Conservation (phyloP, 1,140 invertebrate species). For the Ips typographus region DNA sequence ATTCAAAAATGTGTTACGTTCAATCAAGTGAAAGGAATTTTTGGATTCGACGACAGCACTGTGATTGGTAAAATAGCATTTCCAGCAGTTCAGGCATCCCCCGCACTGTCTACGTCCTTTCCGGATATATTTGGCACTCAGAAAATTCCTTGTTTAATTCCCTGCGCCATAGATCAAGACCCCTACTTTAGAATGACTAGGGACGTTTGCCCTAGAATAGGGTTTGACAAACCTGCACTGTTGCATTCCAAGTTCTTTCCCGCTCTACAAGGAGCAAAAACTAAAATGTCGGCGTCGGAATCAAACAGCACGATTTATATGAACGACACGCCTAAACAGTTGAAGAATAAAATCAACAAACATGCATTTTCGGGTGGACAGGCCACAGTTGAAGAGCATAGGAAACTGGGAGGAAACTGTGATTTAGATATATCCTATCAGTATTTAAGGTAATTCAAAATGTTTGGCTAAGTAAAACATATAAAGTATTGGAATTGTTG, state of each 20-base stretch:
- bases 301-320: constrained; percentile 92
- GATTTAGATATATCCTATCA: constrained; percentile 96
- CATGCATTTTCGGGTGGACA: constrained; percentile 98
- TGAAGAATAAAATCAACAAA: constrained; percentile 98
- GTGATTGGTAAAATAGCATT: constrained; percentile 97
- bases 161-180: constrained; percentile 99
- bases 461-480: too few species aligned
- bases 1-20: constrained; percentile 94
- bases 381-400: constrained; percentile 90
- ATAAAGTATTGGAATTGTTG: not conserved
- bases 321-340: constrained; percentile 93
- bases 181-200: constrained; percentile 99
- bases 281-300: constrained; percentile 98
- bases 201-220: constrained; percentile 91
- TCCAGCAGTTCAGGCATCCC: constrained; percentile 94
- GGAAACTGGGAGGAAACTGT: constrained; percentile 89
- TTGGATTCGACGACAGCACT: constrained; percentile 96
- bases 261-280: constrained; percentile 92
- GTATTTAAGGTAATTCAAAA: constrained; percentile 66
- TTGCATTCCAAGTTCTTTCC: constrained; percentile 95
- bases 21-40: constrained; percentile 95
- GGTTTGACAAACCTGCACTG: constrained; percentile 91
- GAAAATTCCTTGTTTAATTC: constrained; percentile 91
- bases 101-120: constrained; percentile 93
- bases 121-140: constrained; percentile 89